phyloP scores from a whole-genome alignment of 2,888 invertebrate genomes.

The Unio pictorum region DNA sequence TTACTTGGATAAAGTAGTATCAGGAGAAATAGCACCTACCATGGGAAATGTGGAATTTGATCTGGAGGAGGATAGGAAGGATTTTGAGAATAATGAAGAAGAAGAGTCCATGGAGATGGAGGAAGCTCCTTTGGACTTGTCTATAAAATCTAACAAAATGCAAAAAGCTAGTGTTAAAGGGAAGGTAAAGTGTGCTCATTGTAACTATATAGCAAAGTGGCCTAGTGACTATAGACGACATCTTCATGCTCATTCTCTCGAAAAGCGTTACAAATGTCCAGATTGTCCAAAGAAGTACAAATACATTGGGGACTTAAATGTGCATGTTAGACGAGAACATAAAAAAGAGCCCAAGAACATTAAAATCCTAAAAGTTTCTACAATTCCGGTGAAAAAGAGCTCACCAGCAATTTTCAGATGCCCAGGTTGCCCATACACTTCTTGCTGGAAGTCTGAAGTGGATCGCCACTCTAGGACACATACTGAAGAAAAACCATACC shows the following conservation, averaged over 20 bases:
- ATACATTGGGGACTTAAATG: conserved; percentile 80
- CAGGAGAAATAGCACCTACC: neutral
- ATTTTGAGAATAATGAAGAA: conserved; percentile 16
- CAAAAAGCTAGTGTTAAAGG: neutral
- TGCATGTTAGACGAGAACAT: conserved; percentile 80
- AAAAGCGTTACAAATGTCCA: conserved; percentile 68
- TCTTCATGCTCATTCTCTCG: conserved; percentile 66
- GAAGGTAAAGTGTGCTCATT: conserved; percentile 63
- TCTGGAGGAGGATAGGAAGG: conserved; percentile 6
- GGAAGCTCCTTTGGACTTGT: conserved; percentile 33
- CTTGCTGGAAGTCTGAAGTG: conserved; percentile 73
- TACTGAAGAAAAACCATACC: conserved; percentile 71
- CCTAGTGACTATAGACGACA: conserved; percentile 70
- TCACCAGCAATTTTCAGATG: conserved; percentile 76
- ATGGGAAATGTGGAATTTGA: neutral
- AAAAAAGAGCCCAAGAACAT: conserved; percentile 71
- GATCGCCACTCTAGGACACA: conserved; percentile 73
- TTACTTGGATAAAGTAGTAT: conserved; percentile 27
- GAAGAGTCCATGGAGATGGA: conserved; percentile 7
- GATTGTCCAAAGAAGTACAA: conserved; percentile 83
- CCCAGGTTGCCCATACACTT: conserved; percentile 75
- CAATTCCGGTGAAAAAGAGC: conserved; percentile 48
- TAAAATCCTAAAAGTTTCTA: conserved; percentile 48
- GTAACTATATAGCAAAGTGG: conserved; percentile 70
- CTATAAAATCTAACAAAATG: conserved; percentile 5